These are phyloP conservation scores for Syritta pipiens DNA, from an alignment of 2,888 invertebrate genomes.

Conservation along the genomic window DNA sequence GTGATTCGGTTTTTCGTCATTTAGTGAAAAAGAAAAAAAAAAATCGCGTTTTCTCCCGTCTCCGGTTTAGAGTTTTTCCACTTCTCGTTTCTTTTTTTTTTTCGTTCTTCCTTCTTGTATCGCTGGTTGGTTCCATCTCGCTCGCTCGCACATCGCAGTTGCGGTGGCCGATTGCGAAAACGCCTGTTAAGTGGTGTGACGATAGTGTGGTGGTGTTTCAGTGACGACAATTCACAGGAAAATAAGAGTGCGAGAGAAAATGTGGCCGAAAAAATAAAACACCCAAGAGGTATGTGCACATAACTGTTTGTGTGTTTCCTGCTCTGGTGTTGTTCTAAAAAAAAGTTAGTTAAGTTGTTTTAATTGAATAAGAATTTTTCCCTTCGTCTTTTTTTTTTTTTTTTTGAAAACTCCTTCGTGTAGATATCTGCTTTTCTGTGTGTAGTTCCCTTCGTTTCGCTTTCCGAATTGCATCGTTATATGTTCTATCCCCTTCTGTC, in stretches of 20 bases:
- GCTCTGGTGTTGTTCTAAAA: no score
- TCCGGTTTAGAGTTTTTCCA: conserved; percentile 31
- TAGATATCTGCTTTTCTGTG: conserved; percentile 44
- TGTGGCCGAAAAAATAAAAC: conserved; percentile 2
- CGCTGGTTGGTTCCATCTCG: conserved; percentile 17
- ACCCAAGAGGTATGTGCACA: background rate
- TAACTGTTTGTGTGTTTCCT: no score
- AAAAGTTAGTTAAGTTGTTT: conserved; percentile 40
- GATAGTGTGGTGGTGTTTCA: conserved; percentile 32
- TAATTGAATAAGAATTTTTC: conserved; percentile 15
- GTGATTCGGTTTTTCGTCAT: conserved; percentile 9
- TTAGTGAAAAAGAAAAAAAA: no score
- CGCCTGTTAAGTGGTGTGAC: conserved; percentile 54
- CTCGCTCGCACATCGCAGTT: conserved; percentile 14
- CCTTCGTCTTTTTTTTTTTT: no score
- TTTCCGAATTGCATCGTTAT: conserved; percentile 32
- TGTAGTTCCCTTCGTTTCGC: conserved; percentile 21
- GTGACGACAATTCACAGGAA: conserved; percentile 35
- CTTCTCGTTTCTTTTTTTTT: background rate
- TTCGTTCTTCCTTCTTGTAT: background rate
- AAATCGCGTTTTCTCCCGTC: conserved; percentile 14
- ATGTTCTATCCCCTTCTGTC: conserved; percentile 19
- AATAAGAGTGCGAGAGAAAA: conserved; percentile 15
- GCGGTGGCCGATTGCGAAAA: conserved; percentile 49
- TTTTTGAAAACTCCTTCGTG: background rate